A percentile compares a stretch with the other conserved stretches of the same genome.
Evolutionary conservation across 2,797 vertebrate genomes (phyloP).

Genomic region (Monodelphis domestica): DNA sequence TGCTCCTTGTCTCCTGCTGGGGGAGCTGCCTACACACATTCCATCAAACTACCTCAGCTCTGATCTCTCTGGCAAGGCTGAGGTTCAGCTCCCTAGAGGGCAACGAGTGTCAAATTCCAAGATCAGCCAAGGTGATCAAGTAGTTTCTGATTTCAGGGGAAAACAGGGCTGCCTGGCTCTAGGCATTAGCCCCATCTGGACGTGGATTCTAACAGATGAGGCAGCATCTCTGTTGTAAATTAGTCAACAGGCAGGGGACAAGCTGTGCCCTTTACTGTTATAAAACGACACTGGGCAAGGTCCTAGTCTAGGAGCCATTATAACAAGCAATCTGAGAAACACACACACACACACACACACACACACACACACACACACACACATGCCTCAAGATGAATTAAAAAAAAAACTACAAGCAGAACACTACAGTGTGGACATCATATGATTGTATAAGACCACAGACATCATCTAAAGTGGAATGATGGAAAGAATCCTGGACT

Average conservation of each 20-base stretch:
- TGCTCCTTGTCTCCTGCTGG: slow-evolving; percentile 29
- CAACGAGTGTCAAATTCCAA: slow-evolving; percentile 3
- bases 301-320: neutral
- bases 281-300: neutral
- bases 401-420: too few relatives aligned
- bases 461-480: neutral
- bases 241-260: neutral
- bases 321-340: neutral
- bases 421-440: neutral
- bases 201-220: slow-evolving; percentile 13
- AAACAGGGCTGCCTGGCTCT: neutral
- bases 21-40: slow-evolving; percentile 44
- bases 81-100: neutral
- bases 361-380: neutral
- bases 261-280: neutral
- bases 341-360: neutral
- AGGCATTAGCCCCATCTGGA: slow-evolving; percentile 5
- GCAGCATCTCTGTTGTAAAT: neutral
- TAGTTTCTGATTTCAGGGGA: neutral
- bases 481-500: neutral
- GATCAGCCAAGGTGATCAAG: neutral
- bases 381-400: neutral
- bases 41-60: neutral
- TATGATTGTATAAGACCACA: neutral
- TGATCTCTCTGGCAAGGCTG: neutral